phyloP scores from a whole-genome alignment of 1,140 invertebrate genomes.

The Steinernema khuongi region DNA sequence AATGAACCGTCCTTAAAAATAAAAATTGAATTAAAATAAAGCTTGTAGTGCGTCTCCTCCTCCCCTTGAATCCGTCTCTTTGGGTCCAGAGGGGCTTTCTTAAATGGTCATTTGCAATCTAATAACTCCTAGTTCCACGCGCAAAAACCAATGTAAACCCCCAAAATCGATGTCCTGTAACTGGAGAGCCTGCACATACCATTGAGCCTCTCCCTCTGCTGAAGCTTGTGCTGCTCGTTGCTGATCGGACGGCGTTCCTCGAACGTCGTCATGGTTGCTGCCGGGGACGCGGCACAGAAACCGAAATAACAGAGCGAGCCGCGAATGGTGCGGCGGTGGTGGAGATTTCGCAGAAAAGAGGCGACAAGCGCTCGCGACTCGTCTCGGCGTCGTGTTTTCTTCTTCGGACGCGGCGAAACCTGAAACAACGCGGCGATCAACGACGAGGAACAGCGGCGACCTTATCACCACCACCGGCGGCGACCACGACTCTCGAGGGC shows the following conservation, averaged over 20 bases:
- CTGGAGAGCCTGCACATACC: neutral
- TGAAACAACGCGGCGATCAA: slow-evolving; percentile 2
- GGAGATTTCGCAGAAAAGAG: slow-evolving; percentile 15
- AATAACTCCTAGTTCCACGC: too few relatives aligned
- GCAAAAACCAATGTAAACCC: too few relatives aligned
- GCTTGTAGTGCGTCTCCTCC: too few relatives aligned
- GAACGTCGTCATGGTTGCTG: slow-evolving; percentile 10
- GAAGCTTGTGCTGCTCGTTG: neutral
- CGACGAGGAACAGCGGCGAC: neutral
- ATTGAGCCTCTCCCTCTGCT: neutral
- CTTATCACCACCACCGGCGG: neutral
- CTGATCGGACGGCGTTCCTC: neutral
- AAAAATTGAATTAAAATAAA: too few relatives aligned
- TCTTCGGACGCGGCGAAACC: slow-evolving; percentile 14
- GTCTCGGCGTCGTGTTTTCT: slow-evolving; percentile 16
- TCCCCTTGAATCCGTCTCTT: too few relatives aligned
- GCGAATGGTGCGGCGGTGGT: neutral
- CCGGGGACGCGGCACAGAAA: neutral
- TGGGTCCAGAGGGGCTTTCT: too few relatives aligned
- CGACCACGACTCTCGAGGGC: neutral
- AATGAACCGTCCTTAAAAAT: too few relatives aligned
- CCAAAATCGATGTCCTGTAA: too few relatives aligned
- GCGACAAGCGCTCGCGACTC: slow-evolving; percentile 16
- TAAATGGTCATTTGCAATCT: too few relatives aligned
- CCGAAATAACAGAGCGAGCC: neutral